These are phyloP conservation scores for Syngnathus scovelli DNA, from an alignment of 2,113 vertebrate genomes.

Conservation along the genomic window DNA sequence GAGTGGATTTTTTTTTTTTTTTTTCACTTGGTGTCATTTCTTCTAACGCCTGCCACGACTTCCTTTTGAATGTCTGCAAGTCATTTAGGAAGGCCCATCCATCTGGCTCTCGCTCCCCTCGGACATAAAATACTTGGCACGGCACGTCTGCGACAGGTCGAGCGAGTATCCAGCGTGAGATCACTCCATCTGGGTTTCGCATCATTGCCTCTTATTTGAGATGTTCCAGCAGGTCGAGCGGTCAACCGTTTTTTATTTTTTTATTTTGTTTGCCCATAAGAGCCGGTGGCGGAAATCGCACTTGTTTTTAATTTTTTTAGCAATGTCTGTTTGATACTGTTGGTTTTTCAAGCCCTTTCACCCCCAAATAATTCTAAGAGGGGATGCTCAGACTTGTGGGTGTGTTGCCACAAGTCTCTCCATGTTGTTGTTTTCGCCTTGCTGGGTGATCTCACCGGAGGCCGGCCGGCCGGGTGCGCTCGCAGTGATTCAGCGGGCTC, in stretches of 20 bases:
- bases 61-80: neutral
- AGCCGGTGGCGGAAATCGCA: neutral
- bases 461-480: constrained; percentile 13
- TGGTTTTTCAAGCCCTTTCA: too few relatives aligned
- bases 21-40: neutral
- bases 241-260: neutral
- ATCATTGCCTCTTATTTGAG: neutral
- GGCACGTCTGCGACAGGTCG: neutral
- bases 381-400: constrained; percentile 17
- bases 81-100: neutral
- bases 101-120: neutral
- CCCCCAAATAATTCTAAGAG: neutral
- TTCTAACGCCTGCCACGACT: neutral
- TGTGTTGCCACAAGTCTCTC: neutral
- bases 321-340: too few relatives aligned
- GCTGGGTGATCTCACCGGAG: constrained; percentile 11
- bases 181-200: neutral
- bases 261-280: neutral
- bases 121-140: neutral
- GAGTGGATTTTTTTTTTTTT: neutral
- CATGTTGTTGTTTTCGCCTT: neutral
- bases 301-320: too few relatives aligned
- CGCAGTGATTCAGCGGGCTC: constrained; percentile 26
- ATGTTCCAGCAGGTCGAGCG: neutral
- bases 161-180: neutral